Evolutionary conservation across 2,888 invertebrate species (phyloP), one percentile per base, ranked within the genome.

Genomic region (Julus scandinavius): DNA sequence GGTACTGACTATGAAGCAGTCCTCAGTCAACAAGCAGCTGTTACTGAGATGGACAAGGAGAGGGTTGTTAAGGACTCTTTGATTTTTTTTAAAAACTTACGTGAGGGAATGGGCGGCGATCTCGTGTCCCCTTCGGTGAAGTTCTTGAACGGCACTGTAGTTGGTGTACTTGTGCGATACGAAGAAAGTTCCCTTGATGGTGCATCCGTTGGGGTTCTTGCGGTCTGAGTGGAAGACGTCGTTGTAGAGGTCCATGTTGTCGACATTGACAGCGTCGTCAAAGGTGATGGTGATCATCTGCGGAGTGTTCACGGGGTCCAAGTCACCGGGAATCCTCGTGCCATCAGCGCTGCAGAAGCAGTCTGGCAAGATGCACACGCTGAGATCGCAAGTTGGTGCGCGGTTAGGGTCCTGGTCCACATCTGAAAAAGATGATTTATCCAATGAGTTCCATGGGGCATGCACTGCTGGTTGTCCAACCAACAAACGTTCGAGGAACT

Each of bases 281-380:
- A 98, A 98, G 87, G 97, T 97, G 92, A 98, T 96, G 89, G 97
- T 97, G 91, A 98, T 95, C 97, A 97, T 97, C 93, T 97, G 97
- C 6, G 97, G 97, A 0, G 97, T 96, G 49, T 84, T 89, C 20
- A 86, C 86, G 9, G 90, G 89, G 15, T 90, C 89, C 54, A 90
- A 83, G 86, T 89, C 87, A 15, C 89, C 89, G 88, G 90, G 89
- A 20, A 97, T 96, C 84, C 94, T 94, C 63, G 97, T 97, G 90
- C 97, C 97, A 91, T 97, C 97, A 92, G 97, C 97, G 13, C 97
- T 97, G 92, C 97, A 98, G 95, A 97, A 97, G 92, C 98, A 98
- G 92, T 97, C 97, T 63, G 97, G 98, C 90, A 97, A 94, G 50
- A 95, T 95, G 92, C 97, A 98, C 89, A 97, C 96, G 13, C 95